Evolutionary conservation across 2,888 invertebrate species (phyloP).

Genomic region (Galerucella pusilla): DNA sequence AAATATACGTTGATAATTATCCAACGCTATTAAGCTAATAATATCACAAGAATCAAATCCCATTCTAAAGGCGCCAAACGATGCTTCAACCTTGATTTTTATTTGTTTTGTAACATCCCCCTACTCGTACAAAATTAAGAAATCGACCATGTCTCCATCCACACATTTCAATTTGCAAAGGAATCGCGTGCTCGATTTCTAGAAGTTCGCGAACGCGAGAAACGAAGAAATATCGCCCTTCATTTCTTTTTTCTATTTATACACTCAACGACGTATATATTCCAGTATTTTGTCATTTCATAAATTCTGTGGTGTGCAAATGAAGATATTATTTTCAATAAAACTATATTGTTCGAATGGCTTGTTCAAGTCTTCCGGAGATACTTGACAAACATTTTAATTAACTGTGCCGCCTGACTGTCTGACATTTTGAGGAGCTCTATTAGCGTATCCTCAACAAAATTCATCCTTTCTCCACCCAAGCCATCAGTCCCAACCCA

Average conservation of each 20-base stretch:
- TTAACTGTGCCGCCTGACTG: too few species aligned
- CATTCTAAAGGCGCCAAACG: constrained; percentile 5
- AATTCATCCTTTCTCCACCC: too few species aligned
- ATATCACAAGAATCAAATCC: neutral
- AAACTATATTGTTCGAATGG: neutral
- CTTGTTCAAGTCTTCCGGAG: too few species aligned
- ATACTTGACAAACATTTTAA: too few species aligned
- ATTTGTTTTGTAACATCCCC: constrained; percentile 35
- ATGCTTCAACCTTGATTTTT: constrained; percentile 30
- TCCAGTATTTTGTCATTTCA: neutral
- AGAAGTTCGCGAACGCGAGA: constrained; percentile 7
- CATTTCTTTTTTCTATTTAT: neutral
- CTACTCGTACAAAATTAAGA: constrained; percentile 33
- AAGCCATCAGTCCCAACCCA: too few species aligned
- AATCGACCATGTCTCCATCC: constrained; percentile 34
- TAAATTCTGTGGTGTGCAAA: neutral
- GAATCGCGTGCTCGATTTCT: constrained; percentile 26
- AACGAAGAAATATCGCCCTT: constrained; percentile 6
- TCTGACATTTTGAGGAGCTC: too few species aligned
- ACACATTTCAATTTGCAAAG: constrained; percentile 35
- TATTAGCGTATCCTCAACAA: too few species aligned
- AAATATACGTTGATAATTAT: neutral
- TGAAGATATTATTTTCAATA: neutral
- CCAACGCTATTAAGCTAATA: neutral
- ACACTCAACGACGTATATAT: neutral